phyloP scores from a whole-genome alignment of 2,797 vertebrate genomes.

The Acropternis orthonyx region DNA sequence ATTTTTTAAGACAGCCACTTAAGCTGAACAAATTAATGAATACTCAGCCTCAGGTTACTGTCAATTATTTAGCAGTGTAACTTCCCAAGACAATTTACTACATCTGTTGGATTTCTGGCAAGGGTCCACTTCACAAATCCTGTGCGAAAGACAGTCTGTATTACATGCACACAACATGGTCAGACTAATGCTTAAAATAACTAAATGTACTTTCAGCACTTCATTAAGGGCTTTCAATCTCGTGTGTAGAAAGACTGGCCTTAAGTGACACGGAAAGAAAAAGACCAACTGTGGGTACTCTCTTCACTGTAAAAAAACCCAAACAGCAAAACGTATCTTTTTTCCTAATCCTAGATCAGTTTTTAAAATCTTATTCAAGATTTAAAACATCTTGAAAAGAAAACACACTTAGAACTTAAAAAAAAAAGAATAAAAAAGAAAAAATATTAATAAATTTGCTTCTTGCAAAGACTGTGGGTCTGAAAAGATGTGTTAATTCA shows the following conservation, averaged over 20 bases:
- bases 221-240: neutral
- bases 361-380: neutral
- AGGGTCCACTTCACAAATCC: neutral
- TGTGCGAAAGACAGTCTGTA: neutral
- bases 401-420: neutral
- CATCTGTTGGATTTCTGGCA: neutral
- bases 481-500: neutral
- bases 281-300: neutral
- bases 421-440: neutral
- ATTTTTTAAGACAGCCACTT: conserved; percentile 1
- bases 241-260: neutral
- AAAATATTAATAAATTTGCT: neutral
- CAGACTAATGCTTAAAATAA: neutral
- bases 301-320: neutral
- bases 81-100: conserved; percentile 11
- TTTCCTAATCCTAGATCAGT: neutral
- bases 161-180: neutral
- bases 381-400: neutral
- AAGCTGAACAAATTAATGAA: neutral
- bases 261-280: neutral
- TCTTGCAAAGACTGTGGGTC: neutral
- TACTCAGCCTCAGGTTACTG: neutral
- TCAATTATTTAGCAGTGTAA: conserved; percentile 5
- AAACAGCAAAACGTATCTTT: neutral
- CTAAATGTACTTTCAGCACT: neutral